phyloP scores from a whole-genome alignment of 2,888 invertebrate genomes.

The Cephus nigrinus region DNA sequence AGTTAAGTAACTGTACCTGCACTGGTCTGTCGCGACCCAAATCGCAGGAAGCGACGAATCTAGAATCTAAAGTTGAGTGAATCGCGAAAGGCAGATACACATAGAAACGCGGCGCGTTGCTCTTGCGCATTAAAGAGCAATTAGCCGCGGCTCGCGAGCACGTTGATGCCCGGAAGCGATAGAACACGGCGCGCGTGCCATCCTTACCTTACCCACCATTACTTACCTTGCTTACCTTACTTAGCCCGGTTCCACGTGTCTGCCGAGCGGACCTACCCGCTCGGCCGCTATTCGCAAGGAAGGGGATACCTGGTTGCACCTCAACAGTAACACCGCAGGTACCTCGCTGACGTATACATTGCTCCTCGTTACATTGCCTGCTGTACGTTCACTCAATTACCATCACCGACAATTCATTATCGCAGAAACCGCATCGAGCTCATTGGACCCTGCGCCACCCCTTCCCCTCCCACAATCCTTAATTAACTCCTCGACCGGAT shows the following conservation, averaged over 20 bases:
- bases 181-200: slow-evolving; percentile 63
- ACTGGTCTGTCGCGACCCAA: neutral
- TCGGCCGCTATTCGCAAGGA: neutral
- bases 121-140: slow-evolving; percentile 62
- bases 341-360: neutral
- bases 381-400: slow-evolving; percentile 54
- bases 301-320: neutral
- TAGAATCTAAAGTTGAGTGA: slow-evolving; percentile 24
- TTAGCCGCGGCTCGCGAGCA: slow-evolving; percentile 64
- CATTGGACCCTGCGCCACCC: slow-evolving; percentile 36
- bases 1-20: neutral
- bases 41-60: slow-evolving; percentile 20
- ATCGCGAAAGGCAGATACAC: slow-evolving; percentile 31
- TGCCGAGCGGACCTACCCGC: neutral
- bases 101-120: slow-evolving; percentile 50
- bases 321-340: neutral
- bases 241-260: neutral
- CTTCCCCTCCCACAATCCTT: slow-evolving; percentile 48
- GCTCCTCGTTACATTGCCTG: slow-evolving; percentile 17
- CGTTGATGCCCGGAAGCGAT: slow-evolving; percentile 65
- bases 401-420: slow-evolving; percentile 56
- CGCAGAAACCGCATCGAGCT: slow-evolving; percentile 58
- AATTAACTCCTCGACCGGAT: slow-evolving; percentile 55
- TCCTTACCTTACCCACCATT: slow-evolving; percentile 49
- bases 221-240: slow-evolving; percentile 34